Conservation (phyloP, 2,113 vertebrate genomes). For the Lepus timidus region DNA sequence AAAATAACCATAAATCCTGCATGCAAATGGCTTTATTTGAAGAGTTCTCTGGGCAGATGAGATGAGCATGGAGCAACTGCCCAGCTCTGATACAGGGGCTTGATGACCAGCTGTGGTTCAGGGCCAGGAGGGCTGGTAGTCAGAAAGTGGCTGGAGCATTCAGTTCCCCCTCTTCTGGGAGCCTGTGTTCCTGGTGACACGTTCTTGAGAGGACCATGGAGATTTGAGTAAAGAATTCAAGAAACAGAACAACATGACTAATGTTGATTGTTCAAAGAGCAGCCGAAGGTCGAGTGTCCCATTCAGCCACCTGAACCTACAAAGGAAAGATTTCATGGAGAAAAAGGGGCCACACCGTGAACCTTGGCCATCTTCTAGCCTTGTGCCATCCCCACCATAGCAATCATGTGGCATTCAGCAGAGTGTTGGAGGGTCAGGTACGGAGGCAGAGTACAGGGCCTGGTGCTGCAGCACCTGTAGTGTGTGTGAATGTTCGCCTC, state of each 20-base stretch:
- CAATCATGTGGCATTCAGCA: not conserved
- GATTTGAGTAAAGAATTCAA: not conserved
- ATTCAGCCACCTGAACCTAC: not conserved
- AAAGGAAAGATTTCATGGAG: not conserved
- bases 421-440: not conserved
- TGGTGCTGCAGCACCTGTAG: no score
- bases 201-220: not conserved
- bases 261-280: not conserved
- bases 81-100: not conserved
- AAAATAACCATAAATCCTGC: not conserved
- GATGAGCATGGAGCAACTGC: not conserved
- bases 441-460: not conserved
- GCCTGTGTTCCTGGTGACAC: not conserved
- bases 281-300: not conserved
- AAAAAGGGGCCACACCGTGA: not conserved
- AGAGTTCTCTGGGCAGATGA: not conserved
- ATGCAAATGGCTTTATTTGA: no score
- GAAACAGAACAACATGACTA: not conserved
- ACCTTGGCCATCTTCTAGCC: not conserved
- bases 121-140: not conserved
- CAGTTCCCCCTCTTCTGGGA: not conserved
- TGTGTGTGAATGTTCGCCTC: rapidly evolving
- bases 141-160: not conserved
- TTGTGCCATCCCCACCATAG: rapidly evolving
- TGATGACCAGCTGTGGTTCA: rapidly evolving